Percentiles rank a stretch among this genome's conserved stretches.
Conservation (phyloP, 1,140 invertebrate species). For the Atopsyche davidsoni region DNA sequence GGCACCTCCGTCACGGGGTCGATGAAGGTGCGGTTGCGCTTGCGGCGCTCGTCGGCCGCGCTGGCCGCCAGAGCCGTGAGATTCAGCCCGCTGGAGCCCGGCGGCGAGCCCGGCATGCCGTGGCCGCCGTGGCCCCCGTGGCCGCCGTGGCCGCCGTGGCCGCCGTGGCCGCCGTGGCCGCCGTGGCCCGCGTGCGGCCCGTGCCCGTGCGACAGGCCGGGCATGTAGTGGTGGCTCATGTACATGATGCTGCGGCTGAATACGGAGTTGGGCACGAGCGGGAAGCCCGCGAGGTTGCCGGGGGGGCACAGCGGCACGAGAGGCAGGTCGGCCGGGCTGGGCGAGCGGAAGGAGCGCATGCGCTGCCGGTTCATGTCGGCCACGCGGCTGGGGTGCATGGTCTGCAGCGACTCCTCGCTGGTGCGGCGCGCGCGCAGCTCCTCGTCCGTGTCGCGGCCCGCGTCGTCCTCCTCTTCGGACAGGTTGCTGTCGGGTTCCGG, state of each 20-base stretch:
- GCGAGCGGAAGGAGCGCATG: constrained; percentile 32
- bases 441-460: constrained; percentile 28
- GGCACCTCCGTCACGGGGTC: constrained; percentile 97
- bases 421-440: constrained; percentile 21
- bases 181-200: constrained; percentile 79
- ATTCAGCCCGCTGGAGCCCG: constrained; percentile 49
- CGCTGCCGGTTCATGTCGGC: constrained; percentile 38
- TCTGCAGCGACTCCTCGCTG: constrained; percentile 30
- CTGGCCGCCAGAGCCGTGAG: constrained; percentile 54
- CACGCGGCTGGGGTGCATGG: constrained; percentile 29
- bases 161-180: constrained; percentile 87
- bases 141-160: constrained; percentile 72
- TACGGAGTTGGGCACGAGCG: constrained; percentile 76
- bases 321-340: constrained; percentile 38
- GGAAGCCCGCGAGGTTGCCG: constrained; percentile 54
- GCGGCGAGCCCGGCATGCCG: constrained; percentile 39
- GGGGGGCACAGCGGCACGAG: constrained; percentile 32
- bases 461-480: constrained; percentile 40
- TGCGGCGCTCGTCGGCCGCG: constrained; percentile 75
- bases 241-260: constrained; percentile 84
- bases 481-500: constrained; percentile 46
- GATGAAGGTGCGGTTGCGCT: constrained; percentile 96
- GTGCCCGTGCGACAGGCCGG: constrained; percentile 53
- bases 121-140: constrained; percentile 44
- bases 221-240: constrained; percentile 84